Evolutionary conservation across 2,113 vertebrate genomes (phyloP).

Genomic region (Callospermophilus lateralis): DNA sequence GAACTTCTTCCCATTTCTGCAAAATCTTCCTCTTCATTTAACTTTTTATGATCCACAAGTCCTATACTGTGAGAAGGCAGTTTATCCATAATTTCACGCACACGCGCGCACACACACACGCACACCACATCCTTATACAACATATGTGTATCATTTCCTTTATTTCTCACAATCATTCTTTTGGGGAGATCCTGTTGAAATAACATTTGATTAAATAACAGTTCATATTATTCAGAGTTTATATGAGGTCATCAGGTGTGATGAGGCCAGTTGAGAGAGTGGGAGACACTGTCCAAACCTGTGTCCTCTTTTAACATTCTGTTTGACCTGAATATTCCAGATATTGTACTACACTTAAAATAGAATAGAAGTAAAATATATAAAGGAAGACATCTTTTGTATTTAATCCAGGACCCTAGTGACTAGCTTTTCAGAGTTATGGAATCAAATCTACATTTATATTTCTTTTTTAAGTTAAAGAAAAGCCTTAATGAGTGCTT

Average conservation of each 20-base stretch:
- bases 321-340: conserved; percentile 76
- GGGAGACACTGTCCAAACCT: not conserved
- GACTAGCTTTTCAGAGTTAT: conserved; percentile 82
- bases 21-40: not conserved
- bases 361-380: not conserved
- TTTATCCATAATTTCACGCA: not conserved
- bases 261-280: not conserved
- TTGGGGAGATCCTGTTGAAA: conserved; percentile 75
- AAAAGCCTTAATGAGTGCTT: conserved; percentile 83
- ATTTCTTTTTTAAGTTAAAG: conserved; percentile 76
- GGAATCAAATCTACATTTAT: conserved; percentile 73
- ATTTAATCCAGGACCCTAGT: conserved; percentile 80
- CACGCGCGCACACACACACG: too few relatives aligned
- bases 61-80: not conserved
- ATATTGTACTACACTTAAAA: conserved; percentile 10
- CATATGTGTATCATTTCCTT: not conserved
- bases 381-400: conserved; percentile 74
- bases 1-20: too few relatives aligned
- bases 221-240: conserved; percentile 75
- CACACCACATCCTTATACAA: not conserved
- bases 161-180: conserved; percentile 48
- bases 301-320: conserved; percentile 75
- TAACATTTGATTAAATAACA: conserved; percentile 76
- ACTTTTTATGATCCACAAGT: not conserved
- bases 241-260: conserved; percentile 76